Percentiles rank a stretch among this genome's conserved stretches.
phyloP scores from a whole-genome alignment of 30 jellyfish, hydroid and myxozoan species.

The Pelagia noctiluca region DNA sequence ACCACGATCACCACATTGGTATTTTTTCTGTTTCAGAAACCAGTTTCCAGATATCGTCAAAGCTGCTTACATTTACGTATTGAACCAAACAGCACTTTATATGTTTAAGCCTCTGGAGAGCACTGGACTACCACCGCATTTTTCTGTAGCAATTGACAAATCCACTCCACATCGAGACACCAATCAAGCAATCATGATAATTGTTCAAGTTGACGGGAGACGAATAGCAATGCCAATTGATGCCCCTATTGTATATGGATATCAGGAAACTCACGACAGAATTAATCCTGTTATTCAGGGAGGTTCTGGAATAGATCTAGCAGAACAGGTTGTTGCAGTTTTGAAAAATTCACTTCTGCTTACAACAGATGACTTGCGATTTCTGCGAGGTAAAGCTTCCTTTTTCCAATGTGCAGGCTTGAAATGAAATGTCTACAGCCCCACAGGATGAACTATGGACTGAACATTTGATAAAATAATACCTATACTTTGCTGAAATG shows the following conservation, averaged over 20 bases:
- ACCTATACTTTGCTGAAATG: too few relatives aligned
- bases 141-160: slow-evolving; percentile 38
- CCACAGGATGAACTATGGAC: too few relatives aligned
- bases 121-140: slow-evolving; percentile 40
- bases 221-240: slow-evolving; percentile 31
- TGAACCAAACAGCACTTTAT: slow-evolving; percentile 4
- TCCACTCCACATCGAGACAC: slow-evolving; percentile 30
- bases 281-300: neutral
- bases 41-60: neutral
- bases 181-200: slow-evolving; percentile 29
- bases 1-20: too few relatives aligned
- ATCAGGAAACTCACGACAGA: slow-evolving; percentile 17
- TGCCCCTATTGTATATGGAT: slow-evolving; percentile 35
- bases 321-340: neutral
- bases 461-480: too few relatives aligned
- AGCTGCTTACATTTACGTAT: slow-evolving; percentile 27
- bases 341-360: neutral
- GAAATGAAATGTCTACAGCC: too few relatives aligned
- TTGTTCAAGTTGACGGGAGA: slow-evolving; percentile 1
- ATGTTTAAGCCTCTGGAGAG: neutral
- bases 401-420: too few relatives aligned
- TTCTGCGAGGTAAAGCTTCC: slow-evolving; percentile 3
- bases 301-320: slow-evolving; percentile 27
- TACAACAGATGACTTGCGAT: neutral
- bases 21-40: neutral